A percentile compares a stretch with the other conserved stretches of the same genome.
Conservation (phyloP, 1,140 invertebrate species). For the Atta cephalotes region DNA sequence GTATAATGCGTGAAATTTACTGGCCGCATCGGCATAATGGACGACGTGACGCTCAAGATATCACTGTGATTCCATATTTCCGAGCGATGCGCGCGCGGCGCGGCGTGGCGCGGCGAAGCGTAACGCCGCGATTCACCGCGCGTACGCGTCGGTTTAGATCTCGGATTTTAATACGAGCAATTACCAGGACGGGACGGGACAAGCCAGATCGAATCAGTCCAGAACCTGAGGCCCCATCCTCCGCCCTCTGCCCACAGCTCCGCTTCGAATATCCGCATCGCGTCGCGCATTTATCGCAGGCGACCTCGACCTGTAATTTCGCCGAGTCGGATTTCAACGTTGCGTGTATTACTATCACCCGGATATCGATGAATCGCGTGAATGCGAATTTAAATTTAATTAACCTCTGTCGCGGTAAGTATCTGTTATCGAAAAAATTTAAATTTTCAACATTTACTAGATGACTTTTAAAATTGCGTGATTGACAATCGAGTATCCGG, state of each 20-base stretch:
- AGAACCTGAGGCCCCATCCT: neutral
- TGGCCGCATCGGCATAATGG: slow-evolving; percentile 76
- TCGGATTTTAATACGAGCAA: slow-evolving; percentile 64
- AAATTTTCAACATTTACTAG: neutral
- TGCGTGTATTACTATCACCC: neutral
- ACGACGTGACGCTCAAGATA: slow-evolving; percentile 76
- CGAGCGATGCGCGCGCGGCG: slow-evolving; percentile 63
- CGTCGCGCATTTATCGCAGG: slow-evolving; percentile 18
- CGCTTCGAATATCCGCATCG: slow-evolving; percentile 23
- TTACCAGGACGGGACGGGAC: slow-evolving; percentile 49
- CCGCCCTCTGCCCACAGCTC: neutral
- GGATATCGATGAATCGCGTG: slow-evolving; percentile 14
- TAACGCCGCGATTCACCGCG: slow-evolving; percentile 30
- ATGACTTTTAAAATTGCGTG: neutral
- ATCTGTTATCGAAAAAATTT: slow-evolving; percentile 6
- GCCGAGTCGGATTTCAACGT: slow-evolving; percentile 51
- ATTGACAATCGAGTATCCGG: neutral
- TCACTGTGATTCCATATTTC: slow-evolving; percentile 76
- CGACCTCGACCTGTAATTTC: slow-evolving; percentile 44
- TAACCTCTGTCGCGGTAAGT: neutral
- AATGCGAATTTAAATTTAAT: slow-evolving; percentile 31
- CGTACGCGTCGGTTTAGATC: slow-evolving; percentile 23
- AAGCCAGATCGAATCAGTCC: slow-evolving; percentile 8
- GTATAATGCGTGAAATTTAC: slow-evolving; percentile 78
- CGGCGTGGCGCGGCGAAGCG: slow-evolving; percentile 50